These are phyloP conservation scores for Eupithecia insigniata DNA, from an alignment of 2,888 invertebrate species.

Conservation along the genomic window DNA sequence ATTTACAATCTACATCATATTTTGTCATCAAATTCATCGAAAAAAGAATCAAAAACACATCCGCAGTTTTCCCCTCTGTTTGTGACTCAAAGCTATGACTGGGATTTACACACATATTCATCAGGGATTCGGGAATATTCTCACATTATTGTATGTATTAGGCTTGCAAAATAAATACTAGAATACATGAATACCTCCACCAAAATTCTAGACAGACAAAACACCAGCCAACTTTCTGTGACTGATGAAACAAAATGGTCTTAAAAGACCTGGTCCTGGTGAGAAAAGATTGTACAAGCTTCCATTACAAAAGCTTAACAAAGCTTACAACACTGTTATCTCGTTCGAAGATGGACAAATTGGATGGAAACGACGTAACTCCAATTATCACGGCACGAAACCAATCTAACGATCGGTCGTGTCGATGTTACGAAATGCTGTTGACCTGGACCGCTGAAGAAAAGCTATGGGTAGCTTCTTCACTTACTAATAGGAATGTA, in stretches of 20 bases:
- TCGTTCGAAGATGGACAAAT: conserved; percentile 25
- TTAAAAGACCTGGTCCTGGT: background rate
- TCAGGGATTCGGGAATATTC: no score
- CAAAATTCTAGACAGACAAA: background rate
- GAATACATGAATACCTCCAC: no score
- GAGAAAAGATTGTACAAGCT: conserved; percentile 27
- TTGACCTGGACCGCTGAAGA: conserved; percentile 16
- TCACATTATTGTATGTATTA: no score
- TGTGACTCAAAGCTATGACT: no score
- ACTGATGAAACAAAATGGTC: background rate
- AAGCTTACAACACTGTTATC: conserved; percentile 12
- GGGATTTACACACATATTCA: no score
- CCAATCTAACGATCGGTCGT: conserved; percentile 36
- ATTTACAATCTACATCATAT: no score
- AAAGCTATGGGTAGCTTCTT: background rate
- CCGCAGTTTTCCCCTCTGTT: no score
- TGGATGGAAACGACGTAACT: conserved; percentile 39
- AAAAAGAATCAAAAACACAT: no score
- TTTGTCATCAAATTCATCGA: no score
- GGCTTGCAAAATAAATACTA: no score
- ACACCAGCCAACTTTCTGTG: background rate
- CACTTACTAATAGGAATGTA: background rate
- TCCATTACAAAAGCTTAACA: conserved; percentile 5
- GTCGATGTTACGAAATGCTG: conserved; percentile 34
- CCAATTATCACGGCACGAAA: conserved; percentile 45